These are phyloP conservation scores for Rhagoletis pomonella DNA, from an alignment of 1,140 invertebrate genomes.

Conservation along the genomic window DNA sequence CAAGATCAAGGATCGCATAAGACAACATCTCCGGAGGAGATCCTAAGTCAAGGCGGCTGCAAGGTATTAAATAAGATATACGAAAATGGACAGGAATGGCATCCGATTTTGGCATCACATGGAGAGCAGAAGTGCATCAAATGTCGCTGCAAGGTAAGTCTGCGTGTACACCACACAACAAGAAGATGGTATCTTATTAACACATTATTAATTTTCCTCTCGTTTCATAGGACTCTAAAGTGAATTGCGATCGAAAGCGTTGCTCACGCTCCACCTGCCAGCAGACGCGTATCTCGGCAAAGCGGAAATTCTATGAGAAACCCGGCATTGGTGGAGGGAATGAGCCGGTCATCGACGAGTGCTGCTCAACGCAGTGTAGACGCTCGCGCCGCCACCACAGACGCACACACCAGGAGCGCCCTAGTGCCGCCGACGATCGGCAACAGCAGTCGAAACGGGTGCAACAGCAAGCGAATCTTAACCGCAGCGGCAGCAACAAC, in stretches of 20 bases:
- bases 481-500: constrained; percentile 40
- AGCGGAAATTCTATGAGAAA: constrained; percentile 72
- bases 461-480: constrained; percentile 4
- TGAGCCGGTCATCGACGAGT: constrained; percentile 74
- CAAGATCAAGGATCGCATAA: constrained; percentile 75
- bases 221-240: constrained; percentile 82
- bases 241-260: constrained; percentile 85
- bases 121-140: constrained; percentile 90
- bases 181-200: not conserved
- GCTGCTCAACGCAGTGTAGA: constrained; percentile 76
- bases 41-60: constrained; percentile 85
- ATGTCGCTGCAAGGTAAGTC: constrained; percentile 89
- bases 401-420: constrained; percentile 57
- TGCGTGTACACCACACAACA: not conserved
- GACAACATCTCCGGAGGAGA: constrained; percentile 77
- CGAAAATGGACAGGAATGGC: constrained; percentile 89
- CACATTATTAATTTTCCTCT: not conserved
- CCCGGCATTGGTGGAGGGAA: constrained; percentile 59
- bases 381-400: constrained; percentile 75
- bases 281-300: constrained; percentile 71
- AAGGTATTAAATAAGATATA: constrained; percentile 82
- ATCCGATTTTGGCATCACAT: constrained; percentile 87
- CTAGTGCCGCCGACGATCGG: constrained; percentile 58
- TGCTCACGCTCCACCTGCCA: constrained; percentile 84
- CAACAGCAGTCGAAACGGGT: constrained; percentile 2